These are phyloP conservation scores for Geococcyx californianus DNA, from an alignment of 2,113 vertebrate species.

Conservation along the genomic window DNA sequence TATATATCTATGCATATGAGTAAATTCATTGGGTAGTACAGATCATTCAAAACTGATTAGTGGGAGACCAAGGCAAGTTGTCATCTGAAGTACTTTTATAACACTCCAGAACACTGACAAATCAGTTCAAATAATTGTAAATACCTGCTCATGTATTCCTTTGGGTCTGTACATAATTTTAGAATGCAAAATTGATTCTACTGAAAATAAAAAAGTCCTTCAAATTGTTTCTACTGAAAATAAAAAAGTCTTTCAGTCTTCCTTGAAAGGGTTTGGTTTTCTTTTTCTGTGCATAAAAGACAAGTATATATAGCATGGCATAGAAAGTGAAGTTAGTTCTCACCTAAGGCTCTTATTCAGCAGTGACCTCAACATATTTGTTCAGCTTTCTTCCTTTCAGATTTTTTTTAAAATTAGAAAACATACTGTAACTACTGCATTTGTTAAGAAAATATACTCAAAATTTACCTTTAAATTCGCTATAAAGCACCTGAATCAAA, in stretches of 20 bases:
- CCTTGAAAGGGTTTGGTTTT: background rate
- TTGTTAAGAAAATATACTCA: background rate
- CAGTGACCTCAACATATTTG: background rate
- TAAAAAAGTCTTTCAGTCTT: background rate
- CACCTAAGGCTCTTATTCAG: background rate
- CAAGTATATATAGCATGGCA: background rate
- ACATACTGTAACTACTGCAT: rapidly evolving
- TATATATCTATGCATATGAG: background rate
- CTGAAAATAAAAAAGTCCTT: background rate
- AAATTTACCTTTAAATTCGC: background rate
- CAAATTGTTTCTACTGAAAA: background rate
- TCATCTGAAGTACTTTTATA: background rate
- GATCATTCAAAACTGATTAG: background rate
- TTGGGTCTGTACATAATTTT: background rate
- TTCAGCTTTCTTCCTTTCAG: background rate
- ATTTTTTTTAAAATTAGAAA: background rate
- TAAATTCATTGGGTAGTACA: background rate
- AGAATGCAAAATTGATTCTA: background rate
- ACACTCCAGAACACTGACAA: background rate
- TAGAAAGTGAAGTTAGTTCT: background rate
- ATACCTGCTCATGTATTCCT: background rate
- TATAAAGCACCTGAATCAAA: background rate
- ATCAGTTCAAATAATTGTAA: background rate
- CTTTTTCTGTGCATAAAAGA: background rate
- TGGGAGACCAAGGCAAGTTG: background rate